phyloP scores from a whole-genome alignment of 2,888 invertebrate genomes.

The Fabriciana adippe region DNA sequence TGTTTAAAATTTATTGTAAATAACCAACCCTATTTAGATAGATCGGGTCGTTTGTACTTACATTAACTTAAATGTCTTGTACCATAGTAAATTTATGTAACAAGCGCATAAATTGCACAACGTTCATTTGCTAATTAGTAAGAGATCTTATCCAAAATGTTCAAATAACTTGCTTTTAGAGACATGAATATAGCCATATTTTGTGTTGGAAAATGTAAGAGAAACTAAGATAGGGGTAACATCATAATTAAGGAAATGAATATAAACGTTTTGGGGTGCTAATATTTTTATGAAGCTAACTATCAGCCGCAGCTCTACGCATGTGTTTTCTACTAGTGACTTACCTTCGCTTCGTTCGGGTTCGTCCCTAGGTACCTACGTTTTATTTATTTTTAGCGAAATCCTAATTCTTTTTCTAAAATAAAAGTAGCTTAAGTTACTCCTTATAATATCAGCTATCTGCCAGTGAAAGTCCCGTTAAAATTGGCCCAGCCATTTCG shows the following conservation, averaged over 20 bases:
- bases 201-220: slow-evolving; percentile 10
- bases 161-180: slow-evolving; percentile 12
- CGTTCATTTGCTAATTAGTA: slow-evolving; percentile 10
- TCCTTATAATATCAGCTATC: too few relatives aligned
- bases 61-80: neutral
- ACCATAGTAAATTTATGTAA: slow-evolving; percentile 14
- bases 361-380: too few relatives aligned
- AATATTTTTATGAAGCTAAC: slow-evolving; percentile 2
- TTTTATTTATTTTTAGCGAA: too few relatives aligned
- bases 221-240: neutral
- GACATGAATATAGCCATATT: slow-evolving; percentile 2
- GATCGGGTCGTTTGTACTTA: neutral
- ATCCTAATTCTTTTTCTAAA: too few relatives aligned
- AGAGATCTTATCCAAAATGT: slow-evolving; percentile 17
- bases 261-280: neutral
- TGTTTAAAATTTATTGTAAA: too few relatives aligned
- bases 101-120: slow-evolving; percentile 7
- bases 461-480: too few relatives aligned
- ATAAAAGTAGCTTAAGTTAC: too few relatives aligned
- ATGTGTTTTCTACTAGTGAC: too few relatives aligned
- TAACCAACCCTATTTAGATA: too few relatives aligned
- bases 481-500: too few relatives aligned
- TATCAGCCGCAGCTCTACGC: too few relatives aligned
- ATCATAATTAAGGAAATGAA: slow-evolving; percentile 2
- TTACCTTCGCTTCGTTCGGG: too few relatives aligned